These are phyloP conservation scores for Halotydeus destructor DNA, from an alignment of 1,140 invertebrate species.

Conservation along the genomic window DNA sequence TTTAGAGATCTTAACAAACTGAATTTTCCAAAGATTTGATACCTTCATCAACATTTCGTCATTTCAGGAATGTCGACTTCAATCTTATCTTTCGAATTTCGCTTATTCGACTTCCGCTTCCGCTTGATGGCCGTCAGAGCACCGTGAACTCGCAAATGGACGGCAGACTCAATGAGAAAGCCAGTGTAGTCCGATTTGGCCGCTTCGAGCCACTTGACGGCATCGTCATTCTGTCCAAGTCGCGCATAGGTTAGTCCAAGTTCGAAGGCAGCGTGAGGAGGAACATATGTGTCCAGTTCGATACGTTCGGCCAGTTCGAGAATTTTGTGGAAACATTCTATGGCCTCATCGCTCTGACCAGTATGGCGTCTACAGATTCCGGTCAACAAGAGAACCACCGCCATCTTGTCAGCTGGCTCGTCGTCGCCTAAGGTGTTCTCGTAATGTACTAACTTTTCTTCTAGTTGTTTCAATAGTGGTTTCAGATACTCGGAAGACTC, in stretches of 20 bases:
- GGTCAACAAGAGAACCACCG: no score
- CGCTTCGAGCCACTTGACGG: slow-evolving; percentile 49
- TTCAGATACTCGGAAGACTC: slow-evolving; percentile 42
- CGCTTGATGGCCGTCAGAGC: slow-evolving; percentile 9
- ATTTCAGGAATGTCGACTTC: no score
- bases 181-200: slow-evolving; percentile 35
- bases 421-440: no score
- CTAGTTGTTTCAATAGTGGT: slow-evolving; percentile 40
- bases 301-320: slow-evolving; percentile 37
- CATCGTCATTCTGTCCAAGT: slow-evolving; percentile 39
- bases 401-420: no score
- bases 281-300: slow-evolving; percentile 57
- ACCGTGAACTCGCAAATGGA: slow-evolving; percentile 14
- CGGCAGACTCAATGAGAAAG: slow-evolving; percentile 12
- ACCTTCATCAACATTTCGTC: no score
- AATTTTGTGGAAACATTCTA: slow-evolving; percentile 48
- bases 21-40: no score
- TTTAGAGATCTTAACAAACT: no score
- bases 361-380: no score
- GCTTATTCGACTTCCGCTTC: no score
- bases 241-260: slow-evolving; percentile 50
- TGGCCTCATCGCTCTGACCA: slow-evolving; percentile 35
- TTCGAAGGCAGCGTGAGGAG: slow-evolving; percentile 70
- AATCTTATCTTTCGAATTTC: no score
- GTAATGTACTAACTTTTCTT: no score